Percentiles rank a stretch among this genome's conserved stretches.
These are phyloP conservation scores for Alligator mississippiensis DNA, from an alignment of 2,113 vertebrate species.

Conservation along the genomic window DNA sequence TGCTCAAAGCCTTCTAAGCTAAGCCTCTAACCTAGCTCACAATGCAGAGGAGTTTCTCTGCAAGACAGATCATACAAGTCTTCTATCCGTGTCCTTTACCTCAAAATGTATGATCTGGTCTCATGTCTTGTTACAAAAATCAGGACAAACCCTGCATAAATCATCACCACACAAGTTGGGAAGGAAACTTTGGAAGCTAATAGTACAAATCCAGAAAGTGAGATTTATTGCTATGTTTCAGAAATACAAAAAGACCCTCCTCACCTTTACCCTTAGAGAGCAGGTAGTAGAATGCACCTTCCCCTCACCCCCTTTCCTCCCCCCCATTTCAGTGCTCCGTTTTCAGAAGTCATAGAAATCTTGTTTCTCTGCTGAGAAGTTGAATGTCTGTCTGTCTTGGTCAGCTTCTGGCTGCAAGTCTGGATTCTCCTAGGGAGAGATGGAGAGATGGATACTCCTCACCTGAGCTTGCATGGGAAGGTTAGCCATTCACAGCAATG, in stretches of 20 bases:
- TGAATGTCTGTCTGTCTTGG: neutral
- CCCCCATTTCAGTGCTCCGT: neutral
- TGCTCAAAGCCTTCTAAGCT: neutral
- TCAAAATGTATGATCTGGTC: neutral
- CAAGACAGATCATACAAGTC: too few species aligned
- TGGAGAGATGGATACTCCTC: rapidly evolving
- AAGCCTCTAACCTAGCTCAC: neutral
- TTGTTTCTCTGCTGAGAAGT: slow-evolving; percentile 29
- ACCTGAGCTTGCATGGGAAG: neutral
- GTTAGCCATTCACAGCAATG: neutral
- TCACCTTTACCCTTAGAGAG: neutral
- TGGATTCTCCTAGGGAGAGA: neutral
- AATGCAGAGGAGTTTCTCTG: neutral
- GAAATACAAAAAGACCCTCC: neutral
- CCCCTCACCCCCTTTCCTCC: slow-evolving; percentile 6
- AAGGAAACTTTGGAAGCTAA: neutral
- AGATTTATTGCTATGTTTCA: slow-evolving; percentile 56
- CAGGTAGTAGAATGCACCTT: neutral
- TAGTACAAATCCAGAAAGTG: slow-evolving; percentile 44
- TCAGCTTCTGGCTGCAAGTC: slow-evolving; percentile 17
- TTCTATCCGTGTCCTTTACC: neutral
- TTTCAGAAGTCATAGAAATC: slow-evolving; percentile 60
- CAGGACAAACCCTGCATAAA: neutral
- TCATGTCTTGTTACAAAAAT: neutral
- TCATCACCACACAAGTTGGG: neutral